Base-by-base conservation (phyloP, 2,888 invertebrate species). In the Hemithea aestivaria region DNA sequence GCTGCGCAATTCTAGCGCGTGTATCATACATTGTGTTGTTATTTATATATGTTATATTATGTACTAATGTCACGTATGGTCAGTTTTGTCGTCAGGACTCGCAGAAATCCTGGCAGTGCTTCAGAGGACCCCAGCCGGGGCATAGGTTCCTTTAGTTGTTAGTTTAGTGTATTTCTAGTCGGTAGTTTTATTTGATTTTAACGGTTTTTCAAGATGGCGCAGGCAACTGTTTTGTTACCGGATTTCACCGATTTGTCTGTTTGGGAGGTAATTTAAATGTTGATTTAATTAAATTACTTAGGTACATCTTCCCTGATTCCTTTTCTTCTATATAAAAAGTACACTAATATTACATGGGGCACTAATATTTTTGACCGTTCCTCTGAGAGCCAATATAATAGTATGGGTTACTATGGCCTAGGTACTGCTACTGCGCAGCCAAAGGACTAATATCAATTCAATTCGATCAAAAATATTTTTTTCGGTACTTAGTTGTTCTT, bases 231-330 rank as follows among this genome's bases (percentile, higher is more conserved):
- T 29, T 12, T 37, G n/a, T 34, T 24, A 5, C 36, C 27, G 5
- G 1, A 23, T 7, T 29, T 23, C 27, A 27, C 41, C 9, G 40
- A 35, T 6, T 8, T 40, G 5, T 5, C 30, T 10, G 20, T 24
- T 26, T 32, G 37, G 27, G 24, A 40, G 48, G 45, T 45, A 38
- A 44, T n/a, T 27, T 11, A 5, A 20, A 16, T 28, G 4, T 20
- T 28, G 8, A 16, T 27, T 16, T 16, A 7, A 16, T 16, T 16
- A 12, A 16, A 22, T 9, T 8, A 27, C 3, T 27, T 16, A 16
- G 5, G 16, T 16, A 16, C n/a, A n/a, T n/a, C n/a, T n/a, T n/a
- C n/a, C n/a, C n/a, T n/a, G n/a, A n/a, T n/a, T n/a, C n/a, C n/a
- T n/a, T n/a, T n/a, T n/a, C n/a, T n/a, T n/a, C n/a, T n/a, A n/a